Conservation (phyloP, 2,888 invertebrate genomes). For the Pachydiplax longipennis region DNA sequence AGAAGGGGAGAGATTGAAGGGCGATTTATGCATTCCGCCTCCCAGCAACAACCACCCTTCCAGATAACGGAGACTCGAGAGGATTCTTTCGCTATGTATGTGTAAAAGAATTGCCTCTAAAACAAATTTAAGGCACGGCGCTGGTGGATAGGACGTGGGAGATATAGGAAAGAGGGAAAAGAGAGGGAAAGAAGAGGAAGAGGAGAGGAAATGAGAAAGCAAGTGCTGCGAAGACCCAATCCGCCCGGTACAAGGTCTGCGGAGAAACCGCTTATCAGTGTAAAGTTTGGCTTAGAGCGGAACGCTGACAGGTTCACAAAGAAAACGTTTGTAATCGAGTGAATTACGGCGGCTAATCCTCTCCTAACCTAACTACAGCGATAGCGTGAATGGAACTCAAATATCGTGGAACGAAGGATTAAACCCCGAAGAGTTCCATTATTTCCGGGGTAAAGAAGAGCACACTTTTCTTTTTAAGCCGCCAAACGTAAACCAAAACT, state of each 20-base stretch:
- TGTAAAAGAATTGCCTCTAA: not conserved
- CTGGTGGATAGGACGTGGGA: not conserved
- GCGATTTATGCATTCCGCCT: conserved; percentile 16
- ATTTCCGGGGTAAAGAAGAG: not conserved
- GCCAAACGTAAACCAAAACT: too few relatives aligned
- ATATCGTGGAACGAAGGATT: not conserved
- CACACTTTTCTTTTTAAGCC: not conserved
- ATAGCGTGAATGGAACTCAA: not conserved
- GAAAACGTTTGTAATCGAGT: conserved; percentile 32
- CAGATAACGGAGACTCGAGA: not conserved
- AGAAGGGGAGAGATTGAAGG: not conserved
- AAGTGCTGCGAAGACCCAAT: not conserved
- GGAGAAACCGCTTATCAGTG: conserved; percentile 29
- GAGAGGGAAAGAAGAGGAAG: not conserved
- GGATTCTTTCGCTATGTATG: not conserved
- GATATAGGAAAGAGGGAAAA: not conserved
- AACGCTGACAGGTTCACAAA: conserved; percentile 13
- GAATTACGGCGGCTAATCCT: conserved; percentile 16
- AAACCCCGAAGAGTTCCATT: not conserved
- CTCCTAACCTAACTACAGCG: not conserved
- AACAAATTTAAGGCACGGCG: not conserved
- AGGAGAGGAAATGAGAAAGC: not conserved
- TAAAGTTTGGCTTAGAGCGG: conserved; percentile 23
- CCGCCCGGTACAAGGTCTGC: not conserved
- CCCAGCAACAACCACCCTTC: not conserved